Evolutionary conservation across 2,113 vertebrate genomes (phyloP).

Genomic region (Promerops cafer): DNA sequence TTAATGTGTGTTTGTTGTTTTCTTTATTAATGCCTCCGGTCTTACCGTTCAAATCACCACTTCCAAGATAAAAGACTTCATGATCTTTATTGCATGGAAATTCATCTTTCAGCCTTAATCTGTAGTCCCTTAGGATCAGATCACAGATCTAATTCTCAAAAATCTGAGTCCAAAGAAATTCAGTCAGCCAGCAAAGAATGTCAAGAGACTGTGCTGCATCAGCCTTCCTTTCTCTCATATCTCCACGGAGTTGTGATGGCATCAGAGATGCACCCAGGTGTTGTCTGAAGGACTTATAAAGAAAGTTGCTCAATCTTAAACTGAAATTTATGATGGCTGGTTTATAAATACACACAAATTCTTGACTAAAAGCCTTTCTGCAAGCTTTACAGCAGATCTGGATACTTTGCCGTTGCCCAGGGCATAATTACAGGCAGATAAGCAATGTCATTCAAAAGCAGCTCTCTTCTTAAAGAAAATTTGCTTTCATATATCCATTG

Average conservation of each 20-base stretch:
- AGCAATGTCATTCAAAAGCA: not conserved
- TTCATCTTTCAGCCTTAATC: not conserved
- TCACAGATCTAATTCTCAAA: not conserved
- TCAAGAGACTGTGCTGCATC: not conserved
- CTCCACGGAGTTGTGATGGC: accelerated
- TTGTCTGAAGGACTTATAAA: not conserved
- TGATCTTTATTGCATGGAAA: not conserved
- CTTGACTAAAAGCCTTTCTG: not conserved
- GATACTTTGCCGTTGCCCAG: not conserved
- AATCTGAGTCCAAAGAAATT: not conserved
- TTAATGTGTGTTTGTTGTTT: not conserved
- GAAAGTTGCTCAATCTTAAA: not conserved
- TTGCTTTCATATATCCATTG: not conserved
- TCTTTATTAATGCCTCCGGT: not conserved
- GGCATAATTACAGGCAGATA: not conserved
- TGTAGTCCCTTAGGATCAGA: not conserved
- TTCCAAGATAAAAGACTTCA: not conserved
- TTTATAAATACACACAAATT: not conserved
- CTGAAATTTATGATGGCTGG: not conserved
- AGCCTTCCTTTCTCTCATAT: not conserved
- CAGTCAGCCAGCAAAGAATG: not conserved
- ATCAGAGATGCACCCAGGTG: not conserved
- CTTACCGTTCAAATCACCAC: not conserved
- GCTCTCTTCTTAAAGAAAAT: not conserved
- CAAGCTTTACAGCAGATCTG: not conserved